A percentile compares a stretch with the other conserved stretches of the same genome.
Evolutionary conservation across 2,113 vertebrate species (phyloP).

Genomic region (Neolamprologus falcicula): DNA sequence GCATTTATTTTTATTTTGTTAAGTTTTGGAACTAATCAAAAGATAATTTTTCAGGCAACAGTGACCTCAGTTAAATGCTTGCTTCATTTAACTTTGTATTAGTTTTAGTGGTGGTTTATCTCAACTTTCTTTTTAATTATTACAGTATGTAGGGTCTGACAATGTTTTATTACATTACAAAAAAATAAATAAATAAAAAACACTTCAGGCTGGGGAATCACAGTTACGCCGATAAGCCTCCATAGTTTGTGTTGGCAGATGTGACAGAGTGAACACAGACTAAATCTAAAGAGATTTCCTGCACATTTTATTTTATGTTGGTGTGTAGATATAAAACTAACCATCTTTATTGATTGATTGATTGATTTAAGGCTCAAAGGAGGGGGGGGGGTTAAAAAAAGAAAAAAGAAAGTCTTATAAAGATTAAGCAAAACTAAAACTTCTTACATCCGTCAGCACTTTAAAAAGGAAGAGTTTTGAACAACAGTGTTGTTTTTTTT

Average conservation of each 20-base stretch:
- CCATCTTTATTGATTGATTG: accelerated
- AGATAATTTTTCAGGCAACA: not conserved
- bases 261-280: not conserved
- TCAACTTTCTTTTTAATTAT: not conserved
- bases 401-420: not conserved
- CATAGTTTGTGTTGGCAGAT: not conserved
- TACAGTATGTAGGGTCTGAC: not conserved
- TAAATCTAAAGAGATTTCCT: not conserved
- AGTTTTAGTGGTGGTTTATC: not conserved
- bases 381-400: accelerated
- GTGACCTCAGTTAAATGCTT: not conserved
- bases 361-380: not conserved
- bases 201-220: not conserved
- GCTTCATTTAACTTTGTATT: accelerated
- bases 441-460: not conserved
- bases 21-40: not conserved
- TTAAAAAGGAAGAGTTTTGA: not conserved
- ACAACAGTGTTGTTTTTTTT: not conserved
- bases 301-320: not conserved
- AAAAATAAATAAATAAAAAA: not conserved
- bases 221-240: accelerated
- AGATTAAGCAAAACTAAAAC: not conserved
- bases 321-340: not conserved
- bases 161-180: not conserved
- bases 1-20: not conserved